phyloP scores from a whole-genome alignment of 2,888 invertebrate genomes.

The Penaeus monodon region DNA sequence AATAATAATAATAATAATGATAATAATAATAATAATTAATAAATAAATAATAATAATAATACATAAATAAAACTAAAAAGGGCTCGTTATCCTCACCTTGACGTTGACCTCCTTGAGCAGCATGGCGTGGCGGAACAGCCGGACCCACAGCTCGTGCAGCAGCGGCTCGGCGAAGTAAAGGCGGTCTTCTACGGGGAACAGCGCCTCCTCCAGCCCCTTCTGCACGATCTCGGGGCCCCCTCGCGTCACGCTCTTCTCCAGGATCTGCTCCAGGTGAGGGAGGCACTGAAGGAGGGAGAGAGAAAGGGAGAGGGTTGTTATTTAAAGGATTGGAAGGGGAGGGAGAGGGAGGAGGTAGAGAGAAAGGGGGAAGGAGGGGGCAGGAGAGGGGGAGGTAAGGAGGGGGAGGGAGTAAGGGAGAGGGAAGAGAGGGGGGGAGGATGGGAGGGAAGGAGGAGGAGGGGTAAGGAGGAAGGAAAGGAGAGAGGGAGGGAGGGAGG shows the following conservation, averaged over 20 bases:
- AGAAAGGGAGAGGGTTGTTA: neutral
- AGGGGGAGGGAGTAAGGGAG: no score
- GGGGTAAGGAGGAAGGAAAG: no score
- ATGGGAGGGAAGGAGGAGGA: neutral
- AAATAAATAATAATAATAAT: neutral
- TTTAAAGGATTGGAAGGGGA: no score
- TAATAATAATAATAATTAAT: neutral
- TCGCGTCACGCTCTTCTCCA: conserved; percentile 15
- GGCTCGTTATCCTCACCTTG: conserved; percentile 4
- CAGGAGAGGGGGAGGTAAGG: no score
- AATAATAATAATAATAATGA: no score
- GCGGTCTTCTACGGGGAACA: conserved; percentile 34
- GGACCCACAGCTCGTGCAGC: conserved; percentile 44
- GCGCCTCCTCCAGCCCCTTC: conserved; percentile 11
- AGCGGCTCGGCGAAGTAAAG: conserved; percentile 50
- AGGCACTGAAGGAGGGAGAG: conserved; percentile 28
- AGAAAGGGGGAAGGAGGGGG: no score
- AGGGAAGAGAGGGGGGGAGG: neutral
- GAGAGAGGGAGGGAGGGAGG: neutral
- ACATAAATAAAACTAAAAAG: no score
- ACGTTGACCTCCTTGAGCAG: conserved; percentile 25
- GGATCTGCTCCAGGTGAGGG: conserved; percentile 30
- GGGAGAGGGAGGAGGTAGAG: no score
- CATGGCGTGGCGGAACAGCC: conserved; percentile 34
- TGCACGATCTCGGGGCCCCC: conserved; percentile 7